These are phyloP conservation scores for Trinorchestia longiramus DNA, from an alignment of 1,140 invertebrate species.

Conservation along the genomic window DNA sequence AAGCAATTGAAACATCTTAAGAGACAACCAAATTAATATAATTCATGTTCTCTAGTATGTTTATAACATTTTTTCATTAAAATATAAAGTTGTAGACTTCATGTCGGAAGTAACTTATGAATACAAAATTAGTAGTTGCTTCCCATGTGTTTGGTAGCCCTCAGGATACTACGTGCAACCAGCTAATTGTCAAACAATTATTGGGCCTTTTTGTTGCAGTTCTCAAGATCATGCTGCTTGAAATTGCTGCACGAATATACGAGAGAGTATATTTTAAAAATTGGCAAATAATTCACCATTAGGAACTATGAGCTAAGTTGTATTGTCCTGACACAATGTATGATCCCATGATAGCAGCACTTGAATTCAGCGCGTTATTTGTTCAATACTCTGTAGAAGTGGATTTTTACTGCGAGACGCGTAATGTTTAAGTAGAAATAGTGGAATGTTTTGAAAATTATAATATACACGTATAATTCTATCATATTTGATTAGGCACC, in stretches of 20 bases:
- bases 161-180: background rate
- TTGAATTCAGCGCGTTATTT: background rate
- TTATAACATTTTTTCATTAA: background rate
- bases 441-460: background rate
- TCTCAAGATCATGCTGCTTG: background rate
- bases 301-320: background rate
- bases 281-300: background rate
- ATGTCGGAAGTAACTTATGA: background rate
- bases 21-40: background rate
- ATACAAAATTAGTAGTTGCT: background rate
- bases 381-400: background rate
- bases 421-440: background rate
- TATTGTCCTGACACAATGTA: background rate
- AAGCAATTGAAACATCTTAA: too few species aligned
- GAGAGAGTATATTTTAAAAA: background rate
- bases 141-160: too few species aligned
- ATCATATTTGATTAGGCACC: background rate
- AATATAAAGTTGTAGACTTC: background rate
- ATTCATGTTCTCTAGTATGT: background rate
- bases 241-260: background rate
- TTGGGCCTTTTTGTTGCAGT: background rate
- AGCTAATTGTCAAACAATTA: background rate
- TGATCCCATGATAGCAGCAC: background rate
- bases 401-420: background rate
- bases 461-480: background rate